Base-by-base conservation (phyloP, 2,888 invertebrate genomes). In the Aspidiotus destructor region DNA sequence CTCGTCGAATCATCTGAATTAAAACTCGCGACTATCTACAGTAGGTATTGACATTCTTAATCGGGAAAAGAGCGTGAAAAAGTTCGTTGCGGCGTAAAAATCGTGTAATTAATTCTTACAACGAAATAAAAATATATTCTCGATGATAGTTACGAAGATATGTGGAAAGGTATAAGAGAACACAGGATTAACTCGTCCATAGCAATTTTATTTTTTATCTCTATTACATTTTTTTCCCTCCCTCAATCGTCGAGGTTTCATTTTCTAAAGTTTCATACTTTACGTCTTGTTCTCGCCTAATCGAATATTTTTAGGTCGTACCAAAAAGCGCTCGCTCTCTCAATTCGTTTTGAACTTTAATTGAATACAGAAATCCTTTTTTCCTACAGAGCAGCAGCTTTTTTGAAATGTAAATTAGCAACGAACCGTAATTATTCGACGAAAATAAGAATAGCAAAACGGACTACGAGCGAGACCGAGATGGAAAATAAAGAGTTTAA, bases 361-460 rank as follows among this genome's bases (percentile, higher is more conserved):
- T 48, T 48, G 48, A 48, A 48, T 48, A 1, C n/a, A 11, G 48
- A 48, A 48, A 48, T 48, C n/a, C n/a, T 48, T 48, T 48, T 48
- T 13, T n/a, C 48, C 48, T 3, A n/a, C 48, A 28, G 28, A 28
- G 28, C 28, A 28, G 28, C 28, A 28, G 28, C 28, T 28, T 48
- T 48, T 48, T 48, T 48, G 48, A 48, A 48, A 48, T 48, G 48
- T 48, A 48, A 48, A 48, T 48, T 48, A 48, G 48, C 48, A 48
- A n/a, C 48, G 10, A 48, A 48, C 28, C 48, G 48, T 48, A 48
- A 48, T 48, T 48, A 48, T 48, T 48, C 48, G 48, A 13, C 10
- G 11, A n/a, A n/a, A 48, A 48, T 48, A n/a, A 48, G 48, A 11
- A n/a, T 11, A n/a, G 48, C 48, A n/a, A 28, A 28, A 48, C 48